Evolutionary conservation across 2,888 invertebrate genomes (phyloP).

Genomic region (Drosophila stalkeri): DNA sequence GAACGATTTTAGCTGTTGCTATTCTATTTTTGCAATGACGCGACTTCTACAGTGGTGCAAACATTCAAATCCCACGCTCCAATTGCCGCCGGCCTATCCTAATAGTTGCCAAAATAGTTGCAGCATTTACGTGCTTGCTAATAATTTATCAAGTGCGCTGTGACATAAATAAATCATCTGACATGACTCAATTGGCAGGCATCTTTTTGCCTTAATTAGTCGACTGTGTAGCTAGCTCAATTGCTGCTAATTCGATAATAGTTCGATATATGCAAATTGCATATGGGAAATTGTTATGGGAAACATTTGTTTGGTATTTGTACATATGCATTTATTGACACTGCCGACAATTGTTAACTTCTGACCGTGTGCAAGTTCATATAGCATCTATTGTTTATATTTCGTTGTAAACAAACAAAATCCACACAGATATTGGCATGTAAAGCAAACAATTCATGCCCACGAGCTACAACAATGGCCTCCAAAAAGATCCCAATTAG

Average conservation of each 20-base stretch:
- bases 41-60: conserved; percentile 63
- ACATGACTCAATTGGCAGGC: conserved; percentile 63
- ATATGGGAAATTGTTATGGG: conserved; percentile 44
- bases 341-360: conserved; percentile 48
- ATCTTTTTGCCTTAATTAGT: conserved; percentile 50
- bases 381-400: conserved; percentile 42
- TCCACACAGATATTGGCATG: conserved; percentile 24
- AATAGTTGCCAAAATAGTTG: conserved; percentile 57
- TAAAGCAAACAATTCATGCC: conserved; percentile 30
- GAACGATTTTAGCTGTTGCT: conserved; percentile 25
- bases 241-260: conserved; percentile 57
- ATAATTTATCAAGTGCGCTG: conserved; percentile 65
- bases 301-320: conserved; percentile 38
- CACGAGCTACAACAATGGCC: conserved; percentile 19
- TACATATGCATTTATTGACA: conserved; percentile 47
- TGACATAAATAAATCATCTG: conserved; percentile 59
- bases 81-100: conserved; percentile 50
- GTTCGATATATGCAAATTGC: conserved; percentile 37
- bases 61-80: conserved; percentile 58
- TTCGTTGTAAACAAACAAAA: conserved; percentile 34
- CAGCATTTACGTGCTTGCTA: conserved; percentile 42
- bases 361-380: conserved; percentile 41
- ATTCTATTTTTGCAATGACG: conserved; percentile 65
- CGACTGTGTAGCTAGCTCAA: conserved; percentile 35
- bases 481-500: not conserved